A percentile compares a stretch with the other conserved stretches of the same genome.
These are phyloP conservation scores for Speoplatyrhinus poulsoni DNA, from an alignment of 2,113 vertebrate genomes.

Conservation along the genomic window DNA sequence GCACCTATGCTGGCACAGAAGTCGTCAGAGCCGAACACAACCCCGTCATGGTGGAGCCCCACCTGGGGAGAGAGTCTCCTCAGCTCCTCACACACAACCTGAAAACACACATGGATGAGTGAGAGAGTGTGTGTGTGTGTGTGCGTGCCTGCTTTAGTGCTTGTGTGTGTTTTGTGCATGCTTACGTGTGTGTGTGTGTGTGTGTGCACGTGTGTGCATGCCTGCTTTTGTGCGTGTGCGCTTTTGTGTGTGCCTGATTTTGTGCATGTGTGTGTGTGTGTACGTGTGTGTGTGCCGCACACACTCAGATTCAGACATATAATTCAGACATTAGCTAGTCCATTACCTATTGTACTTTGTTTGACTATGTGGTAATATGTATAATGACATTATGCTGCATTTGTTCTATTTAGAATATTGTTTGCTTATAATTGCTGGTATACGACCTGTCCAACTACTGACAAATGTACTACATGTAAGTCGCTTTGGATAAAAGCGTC, in stretches of 20 bases:
- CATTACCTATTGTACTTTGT: no score
- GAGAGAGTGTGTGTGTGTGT: not conserved
- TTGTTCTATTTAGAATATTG: no score
- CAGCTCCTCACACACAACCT: slow-evolving; percentile 91
- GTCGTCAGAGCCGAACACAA: slow-evolving; percentile 97
- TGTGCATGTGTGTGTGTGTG: not conserved
- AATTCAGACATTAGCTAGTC: no score
- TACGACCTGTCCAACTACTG: no score
- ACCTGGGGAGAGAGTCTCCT: slow-evolving; percentile 72
- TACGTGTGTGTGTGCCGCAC: slow-evolving; percentile 20
- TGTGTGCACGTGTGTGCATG: not conserved
- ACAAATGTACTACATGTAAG: no score
- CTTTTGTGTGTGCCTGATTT: no score
- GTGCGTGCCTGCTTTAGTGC: not conserved
- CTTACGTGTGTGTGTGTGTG: not conserved
- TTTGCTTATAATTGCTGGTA: no score
- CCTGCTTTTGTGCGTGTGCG: no score
- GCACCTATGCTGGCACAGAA: slow-evolving; percentile 99
- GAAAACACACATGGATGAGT: slow-evolving; percentile 47
- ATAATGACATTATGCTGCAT: no score
- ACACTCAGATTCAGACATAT: slow-evolving; percentile 30
- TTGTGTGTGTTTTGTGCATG: no score
- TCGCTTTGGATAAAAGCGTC: no score
- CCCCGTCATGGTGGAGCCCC: slow-evolving; percentile 89
- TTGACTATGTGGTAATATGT: no score